Percentiles rank a stretch among this genome's conserved stretches.
Evolutionary conservation across 2,797 vertebrate genomes (phyloP).

Genomic region (Urosaurus nigricauda): DNA sequence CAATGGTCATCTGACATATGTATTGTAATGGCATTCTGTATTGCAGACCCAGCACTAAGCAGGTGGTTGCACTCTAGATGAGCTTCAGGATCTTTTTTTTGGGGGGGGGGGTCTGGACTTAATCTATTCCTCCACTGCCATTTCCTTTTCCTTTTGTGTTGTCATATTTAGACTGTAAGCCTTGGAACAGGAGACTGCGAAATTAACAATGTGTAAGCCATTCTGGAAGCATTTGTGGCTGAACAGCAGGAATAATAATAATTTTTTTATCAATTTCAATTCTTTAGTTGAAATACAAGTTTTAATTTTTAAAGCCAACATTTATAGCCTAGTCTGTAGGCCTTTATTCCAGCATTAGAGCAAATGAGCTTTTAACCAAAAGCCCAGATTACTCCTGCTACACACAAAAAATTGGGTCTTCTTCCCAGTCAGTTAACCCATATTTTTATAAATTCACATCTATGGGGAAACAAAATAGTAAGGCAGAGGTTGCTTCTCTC

Average conservation of each 20-base stretch:
- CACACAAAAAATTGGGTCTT: neutral
- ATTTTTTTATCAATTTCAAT: no score
- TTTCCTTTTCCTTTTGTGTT: no score
- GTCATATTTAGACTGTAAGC: no score
- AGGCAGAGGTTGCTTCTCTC: neutral
- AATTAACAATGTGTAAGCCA: no score
- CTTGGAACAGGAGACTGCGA: no score
- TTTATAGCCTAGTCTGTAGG: neutral
- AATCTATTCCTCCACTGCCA: no score
- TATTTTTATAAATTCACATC: neutral
- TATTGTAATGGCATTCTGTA: neutral
- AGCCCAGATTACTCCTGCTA: neutral
- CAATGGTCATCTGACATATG: neutral
- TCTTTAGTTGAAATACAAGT: neutral
- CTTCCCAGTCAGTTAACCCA: neutral
- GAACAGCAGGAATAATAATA: no score
- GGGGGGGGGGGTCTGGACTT: no score
- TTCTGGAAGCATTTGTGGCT: no score
- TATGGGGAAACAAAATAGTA: neutral
- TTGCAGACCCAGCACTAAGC: neutral
- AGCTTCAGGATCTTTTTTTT: neutral
- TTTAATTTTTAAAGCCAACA: neutral
- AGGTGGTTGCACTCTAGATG: neutral
- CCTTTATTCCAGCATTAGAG: neutral
- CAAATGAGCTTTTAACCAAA: neutral